A percentile compares a stretch with the other conserved stretches of the same genome.
phyloP scores from a whole-genome alignment of 2,113 vertebrate genomes.

The Gasterosteus nipponicus region DNA sequence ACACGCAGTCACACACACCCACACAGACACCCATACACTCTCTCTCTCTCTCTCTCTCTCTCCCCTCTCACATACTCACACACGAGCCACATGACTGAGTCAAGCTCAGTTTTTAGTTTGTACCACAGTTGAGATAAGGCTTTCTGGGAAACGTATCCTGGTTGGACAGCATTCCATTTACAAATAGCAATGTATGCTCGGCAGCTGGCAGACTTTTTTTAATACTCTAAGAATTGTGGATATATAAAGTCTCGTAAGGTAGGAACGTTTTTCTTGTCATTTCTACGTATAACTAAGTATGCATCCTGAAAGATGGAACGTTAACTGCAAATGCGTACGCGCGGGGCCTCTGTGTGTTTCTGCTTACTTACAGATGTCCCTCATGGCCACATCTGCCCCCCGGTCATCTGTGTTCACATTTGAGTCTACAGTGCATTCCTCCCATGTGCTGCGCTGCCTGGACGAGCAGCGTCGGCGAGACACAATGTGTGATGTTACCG shows the following conservation, averaged over 20 bases:
- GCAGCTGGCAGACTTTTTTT: slow-evolving; percentile 42
- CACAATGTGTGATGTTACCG: slow-evolving; percentile 84
- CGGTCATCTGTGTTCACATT: slow-evolving; percentile 81
- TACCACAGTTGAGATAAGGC: slow-evolving; percentile 56
- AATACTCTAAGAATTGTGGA: slow-evolving; percentile 34
- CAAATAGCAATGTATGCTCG: slow-evolving; percentile 52
- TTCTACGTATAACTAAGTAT: not conserved
- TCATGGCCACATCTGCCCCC: slow-evolving; percentile 66
- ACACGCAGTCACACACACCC: slow-evolving; percentile 14
- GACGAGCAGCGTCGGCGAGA: slow-evolving; percentile 81
- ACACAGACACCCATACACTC: slow-evolving; percentile 5
- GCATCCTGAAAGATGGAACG: slow-evolving; percentile 1
- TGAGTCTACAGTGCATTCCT: slow-evolving; percentile 80
- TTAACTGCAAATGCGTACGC: slow-evolving; percentile 15
- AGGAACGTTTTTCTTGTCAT: slow-evolving; percentile 32
- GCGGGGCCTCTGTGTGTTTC: slow-evolving; percentile 30
- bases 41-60: slow-evolving; percentile 11
- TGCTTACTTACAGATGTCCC: slow-evolving; percentile 59
- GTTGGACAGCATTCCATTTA: slow-evolving; percentile 58
- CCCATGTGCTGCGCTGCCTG: slow-evolving; percentile 76
- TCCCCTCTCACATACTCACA: slow-evolving; percentile 48
- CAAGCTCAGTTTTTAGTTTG: slow-evolving; percentile 71
- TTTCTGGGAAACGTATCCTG: slow-evolving; percentile 59
- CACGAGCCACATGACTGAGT: slow-evolving; percentile 70
- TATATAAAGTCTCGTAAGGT: slow-evolving; percentile 54